Evolutionary conservation across 1,140 invertebrate genomes (phyloP).

Genomic region (Leptinotarsa defecta): DNA sequence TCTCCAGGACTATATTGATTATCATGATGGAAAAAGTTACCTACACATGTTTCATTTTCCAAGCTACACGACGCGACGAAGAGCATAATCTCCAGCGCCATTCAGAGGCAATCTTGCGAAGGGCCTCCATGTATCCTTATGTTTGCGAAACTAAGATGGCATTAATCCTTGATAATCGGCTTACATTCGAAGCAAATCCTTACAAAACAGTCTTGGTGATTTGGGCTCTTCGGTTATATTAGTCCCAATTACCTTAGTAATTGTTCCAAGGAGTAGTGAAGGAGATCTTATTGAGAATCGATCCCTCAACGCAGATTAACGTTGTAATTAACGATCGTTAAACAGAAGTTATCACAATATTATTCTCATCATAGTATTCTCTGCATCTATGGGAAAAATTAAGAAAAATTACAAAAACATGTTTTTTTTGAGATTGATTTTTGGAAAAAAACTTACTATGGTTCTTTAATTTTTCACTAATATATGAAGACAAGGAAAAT

Average conservation of each 20-base stretch:
- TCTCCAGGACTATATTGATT: too few relatives aligned
- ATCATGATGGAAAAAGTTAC: too few relatives aligned
- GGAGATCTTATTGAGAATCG: neutral
- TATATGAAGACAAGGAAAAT: too few relatives aligned
- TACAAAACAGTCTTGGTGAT: neutral
- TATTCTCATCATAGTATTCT: too few relatives aligned
- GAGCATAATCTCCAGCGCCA: neutral
- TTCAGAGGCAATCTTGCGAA: constrained; percentile 5
- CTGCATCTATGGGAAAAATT: too few relatives aligned
- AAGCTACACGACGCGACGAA: too few relatives aligned
- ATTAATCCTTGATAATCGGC: constrained; percentile 6
- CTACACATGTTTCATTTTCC: too few relatives aligned
- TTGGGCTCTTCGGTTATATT: constrained; percentile 1
- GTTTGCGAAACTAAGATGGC: neutral
- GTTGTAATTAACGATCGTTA: neutral
- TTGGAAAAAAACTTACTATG: too few relatives aligned
- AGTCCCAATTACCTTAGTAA: neutral
- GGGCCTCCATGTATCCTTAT: constrained; percentile 2
- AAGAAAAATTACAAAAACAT: too few relatives aligned
- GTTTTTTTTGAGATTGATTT: too few relatives aligned
- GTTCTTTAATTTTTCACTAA: too few relatives aligned
- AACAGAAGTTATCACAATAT: too few relatives aligned
- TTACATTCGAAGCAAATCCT: neutral
- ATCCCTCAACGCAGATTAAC: neutral
- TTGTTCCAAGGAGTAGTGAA: neutral